Evolutionary conservation across 2,888 invertebrate species (phyloP).

Genomic region (Drosophila putrida): DNA sequence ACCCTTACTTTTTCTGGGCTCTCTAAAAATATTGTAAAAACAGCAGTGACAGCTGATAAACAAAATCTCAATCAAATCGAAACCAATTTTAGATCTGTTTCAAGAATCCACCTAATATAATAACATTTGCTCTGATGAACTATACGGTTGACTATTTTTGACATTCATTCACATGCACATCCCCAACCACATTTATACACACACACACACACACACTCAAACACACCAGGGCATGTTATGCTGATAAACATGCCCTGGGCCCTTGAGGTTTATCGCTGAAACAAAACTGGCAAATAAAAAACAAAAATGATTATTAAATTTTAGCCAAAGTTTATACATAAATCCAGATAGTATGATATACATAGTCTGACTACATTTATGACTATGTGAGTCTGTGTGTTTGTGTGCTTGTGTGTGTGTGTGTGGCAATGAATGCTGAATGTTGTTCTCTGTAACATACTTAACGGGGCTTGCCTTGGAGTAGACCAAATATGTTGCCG

Average conservation of each 20-base stretch:
- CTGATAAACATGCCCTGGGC: conserved; percentile 16
- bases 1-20: too few species aligned
- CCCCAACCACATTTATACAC: neutral
- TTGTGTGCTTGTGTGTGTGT: conserved; percentile 8
- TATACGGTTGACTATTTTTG: neutral
- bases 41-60: too few species aligned
- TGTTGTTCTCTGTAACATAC: conserved; percentile 55
- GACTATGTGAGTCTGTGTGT: conserved; percentile 1
- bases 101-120: neutral
- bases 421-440: conserved; percentile 48
- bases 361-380: conserved; percentile 21
- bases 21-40: too few species aligned
- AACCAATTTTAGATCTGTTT: too few species aligned
- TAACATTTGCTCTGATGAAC: neutral
- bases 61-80: too few species aligned
- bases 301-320: conserved; percentile 58
- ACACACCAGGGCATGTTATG: conserved; percentile 5
- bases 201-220: conserved; percentile 8
- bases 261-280: conserved; percentile 28
- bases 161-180: neutral
- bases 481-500: conserved; percentile 16
- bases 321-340: conserved; percentile 64
- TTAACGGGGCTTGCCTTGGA: conserved; percentile 33
- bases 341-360: conserved; percentile 49
- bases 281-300: conserved; percentile 37